phyloP scores from a whole-genome alignment of 2,797 vertebrate genomes.

The Eidolon dupreanum region DNA sequence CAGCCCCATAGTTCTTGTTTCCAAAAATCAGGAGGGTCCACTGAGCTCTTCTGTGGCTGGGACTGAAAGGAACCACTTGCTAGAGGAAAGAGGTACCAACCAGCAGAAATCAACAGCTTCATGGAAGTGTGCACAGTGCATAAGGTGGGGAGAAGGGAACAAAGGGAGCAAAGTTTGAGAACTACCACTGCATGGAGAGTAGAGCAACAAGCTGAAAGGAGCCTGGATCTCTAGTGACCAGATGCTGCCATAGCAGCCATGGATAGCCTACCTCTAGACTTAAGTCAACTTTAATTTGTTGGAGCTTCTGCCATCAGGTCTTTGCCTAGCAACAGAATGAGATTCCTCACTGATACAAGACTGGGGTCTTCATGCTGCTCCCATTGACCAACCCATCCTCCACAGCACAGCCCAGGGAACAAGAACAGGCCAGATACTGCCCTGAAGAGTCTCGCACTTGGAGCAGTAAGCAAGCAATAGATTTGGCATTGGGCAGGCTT shows the following conservation, averaged over 20 bases:
- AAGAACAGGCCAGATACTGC: not conserved
- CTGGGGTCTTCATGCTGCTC: not conserved
- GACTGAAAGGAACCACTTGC: not conserved
- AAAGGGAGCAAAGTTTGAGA: not conserved
- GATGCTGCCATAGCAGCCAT: not conserved
- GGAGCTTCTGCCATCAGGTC: not conserved
- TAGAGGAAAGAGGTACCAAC: not conserved
- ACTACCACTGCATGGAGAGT: not conserved
- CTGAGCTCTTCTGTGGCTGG: not conserved
- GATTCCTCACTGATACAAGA: not conserved
- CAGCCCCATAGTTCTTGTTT: not conserved
- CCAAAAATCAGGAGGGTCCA: not conserved
- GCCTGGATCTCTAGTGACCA: not conserved
- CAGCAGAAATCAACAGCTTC: not conserved
- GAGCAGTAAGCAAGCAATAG: not conserved
- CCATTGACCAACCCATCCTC: not conserved
- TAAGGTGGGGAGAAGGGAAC: too few relatives aligned
- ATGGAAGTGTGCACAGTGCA: fast-evolving
- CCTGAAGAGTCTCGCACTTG: not conserved
- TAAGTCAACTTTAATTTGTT: not conserved
- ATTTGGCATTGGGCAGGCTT: not conserved
- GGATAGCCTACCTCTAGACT: not conserved
- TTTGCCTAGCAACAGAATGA: not conserved
- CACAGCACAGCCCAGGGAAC: not conserved
- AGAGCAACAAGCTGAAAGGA: not conserved